These are phyloP conservation scores for Heliconius hermathena DNA, from an alignment of 1,140 invertebrate genomes.

Conservation along the genomic window DNA sequence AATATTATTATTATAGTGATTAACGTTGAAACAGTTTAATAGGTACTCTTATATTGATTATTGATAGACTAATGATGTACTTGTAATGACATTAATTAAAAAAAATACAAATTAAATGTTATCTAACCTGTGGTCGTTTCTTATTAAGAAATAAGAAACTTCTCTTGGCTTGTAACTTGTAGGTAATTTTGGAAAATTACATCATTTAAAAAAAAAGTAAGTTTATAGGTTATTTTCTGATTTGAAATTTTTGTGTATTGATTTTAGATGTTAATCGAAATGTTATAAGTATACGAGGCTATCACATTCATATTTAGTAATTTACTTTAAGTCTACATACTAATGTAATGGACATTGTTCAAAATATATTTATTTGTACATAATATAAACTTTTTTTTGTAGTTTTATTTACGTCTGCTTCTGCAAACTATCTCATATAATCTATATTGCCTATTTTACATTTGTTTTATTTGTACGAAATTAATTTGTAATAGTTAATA, in stretches of 20 bases:
- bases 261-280: not conserved
- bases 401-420: not conserved
- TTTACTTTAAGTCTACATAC: not conserved
- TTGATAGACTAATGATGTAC: not conserved
- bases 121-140: not conserved
- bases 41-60: not conserved
- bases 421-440: not conserved
- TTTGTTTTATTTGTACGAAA: not conserved
- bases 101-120: constrained; percentile 6
- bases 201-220: not conserved
- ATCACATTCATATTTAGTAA: not conserved
- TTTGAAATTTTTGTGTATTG: not conserved
- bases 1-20: not conserved
- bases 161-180: not conserved
- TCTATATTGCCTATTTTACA: not conserved
- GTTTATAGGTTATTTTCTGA: not conserved
- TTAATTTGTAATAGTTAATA: not conserved
- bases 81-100: not conserved
- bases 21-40: not conserved
- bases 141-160: not conserved
- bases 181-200: not conserved
- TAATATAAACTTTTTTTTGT: not conserved
- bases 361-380: constrained; percentile 1
- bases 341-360: not conserved
- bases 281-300: constrained; percentile 2